Evolutionary conservation across 2,888 invertebrate species (phyloP), one percentile per base, ranked within the genome.

Genomic region (Pristionchus arcanus): DNA sequence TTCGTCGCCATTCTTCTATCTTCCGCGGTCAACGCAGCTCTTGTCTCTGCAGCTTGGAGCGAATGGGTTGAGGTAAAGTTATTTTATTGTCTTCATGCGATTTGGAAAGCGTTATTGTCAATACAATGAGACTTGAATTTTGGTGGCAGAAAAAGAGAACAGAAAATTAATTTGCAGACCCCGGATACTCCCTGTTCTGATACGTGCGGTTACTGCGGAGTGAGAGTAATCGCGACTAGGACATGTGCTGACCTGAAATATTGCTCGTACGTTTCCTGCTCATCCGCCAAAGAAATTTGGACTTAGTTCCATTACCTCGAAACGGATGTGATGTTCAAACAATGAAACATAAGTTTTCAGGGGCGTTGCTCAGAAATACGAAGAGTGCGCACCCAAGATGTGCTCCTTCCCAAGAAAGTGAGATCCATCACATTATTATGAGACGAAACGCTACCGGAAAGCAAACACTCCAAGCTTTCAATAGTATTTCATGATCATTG

Each of bases 371-470:
- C 49, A 28, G 53, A 7, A 53, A 83, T 83, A 83, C 83, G 83
- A 83, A 53, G 83, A 83, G 53, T 83, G 83, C 28, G 77, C 34
- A 37, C 13, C 83, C 34, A 49, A 49, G 53, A 16, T 83, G 49
- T 83, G 83, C n/a, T 19, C 49, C 1, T 83, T 83, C 83, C 83
- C 53, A 3, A 83, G 74, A 37, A 37, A 37, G 74, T 74, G 13
- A 16, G 37, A 16, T 2, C 34, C 1, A 21, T 37, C 11, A 16
- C 19, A 74, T 74, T 74, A 19, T 74, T 37, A 19, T n/a, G 74
- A 37, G 5, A 37, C 31, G 37, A 31, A 15, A 34, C 42, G 42
- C 37, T 34, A 1, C 3, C 34, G 42, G 9, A 34, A 74, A 74
- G 74, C 16, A 74, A 74, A 37, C 37, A 37, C 19, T 74, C 25